Evolutionary conservation across 2,888 invertebrate genomes (phyloP).

Genomic region (Plebejus anna): DNA sequence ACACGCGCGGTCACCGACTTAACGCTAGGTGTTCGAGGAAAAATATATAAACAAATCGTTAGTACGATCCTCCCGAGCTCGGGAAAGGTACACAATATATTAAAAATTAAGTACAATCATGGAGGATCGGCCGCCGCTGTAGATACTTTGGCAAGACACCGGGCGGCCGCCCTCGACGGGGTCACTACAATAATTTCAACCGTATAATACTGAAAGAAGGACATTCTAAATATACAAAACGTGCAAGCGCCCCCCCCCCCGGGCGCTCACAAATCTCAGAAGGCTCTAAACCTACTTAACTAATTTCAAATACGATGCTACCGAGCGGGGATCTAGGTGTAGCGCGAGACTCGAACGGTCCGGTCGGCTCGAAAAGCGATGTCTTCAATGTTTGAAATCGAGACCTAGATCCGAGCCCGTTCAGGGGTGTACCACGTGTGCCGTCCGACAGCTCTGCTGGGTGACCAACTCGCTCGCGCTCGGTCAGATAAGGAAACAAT

Average conservation of each 20-base stretch:
- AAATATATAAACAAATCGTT: slow-evolving; percentile 45
- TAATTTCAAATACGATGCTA: slow-evolving; percentile 71
- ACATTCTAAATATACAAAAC: slow-evolving; percentile 72
- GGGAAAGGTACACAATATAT: slow-evolving; percentile 39
- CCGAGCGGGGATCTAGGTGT: slow-evolving; percentile 32
- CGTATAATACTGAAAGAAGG: slow-evolving; percentile 72
- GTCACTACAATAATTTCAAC: slow-evolving; percentile 65
- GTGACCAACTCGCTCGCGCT: background rate
- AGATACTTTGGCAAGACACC: slow-evolving; percentile 64
- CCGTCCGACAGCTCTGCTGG: slow-evolving; percentile 18
- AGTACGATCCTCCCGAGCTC: slow-evolving; percentile 36
- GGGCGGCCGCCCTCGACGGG: slow-evolving; percentile 53
- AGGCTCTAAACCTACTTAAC: slow-evolving; percentile 70
- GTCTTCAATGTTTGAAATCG: background rate
- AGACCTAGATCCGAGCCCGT: slow-evolving; percentile 23
- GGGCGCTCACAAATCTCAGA: slow-evolving; percentile 55
- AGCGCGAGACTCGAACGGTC: background rate
- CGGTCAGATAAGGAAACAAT: background rate
- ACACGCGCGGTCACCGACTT: slow-evolving; percentile 48
- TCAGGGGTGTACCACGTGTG: slow-evolving; percentile 63
- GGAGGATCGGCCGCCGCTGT: slow-evolving; percentile 46
- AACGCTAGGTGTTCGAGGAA: slow-evolving; percentile 47
- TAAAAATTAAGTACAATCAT: slow-evolving; percentile 68
- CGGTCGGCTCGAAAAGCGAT: background rate
- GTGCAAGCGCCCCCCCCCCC: slow-evolving; percentile 44